Percentiles rank a stretch among this genome's conserved stretches.
Evolutionary conservation across 2,797 vertebrate species (phyloP).

Genomic region (Lerista edwardsae): DNA sequence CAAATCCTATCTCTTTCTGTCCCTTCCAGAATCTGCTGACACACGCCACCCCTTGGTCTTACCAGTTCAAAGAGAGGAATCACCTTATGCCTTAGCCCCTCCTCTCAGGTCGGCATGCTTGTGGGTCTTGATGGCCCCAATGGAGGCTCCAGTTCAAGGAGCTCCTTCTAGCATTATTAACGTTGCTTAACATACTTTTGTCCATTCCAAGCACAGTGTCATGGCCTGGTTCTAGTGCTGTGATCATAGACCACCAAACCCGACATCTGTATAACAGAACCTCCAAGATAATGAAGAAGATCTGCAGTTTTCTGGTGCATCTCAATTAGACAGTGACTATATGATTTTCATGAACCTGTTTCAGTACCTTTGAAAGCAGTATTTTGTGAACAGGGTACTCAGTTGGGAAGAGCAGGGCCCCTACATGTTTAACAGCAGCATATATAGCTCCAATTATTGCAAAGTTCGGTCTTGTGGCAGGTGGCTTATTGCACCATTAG

Average conservation of each 20-base stretch:
- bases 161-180: no score
- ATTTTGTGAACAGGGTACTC: background rate
- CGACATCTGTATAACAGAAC: background rate
- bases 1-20: no score
- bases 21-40: no score
- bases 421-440: background rate
- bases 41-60: no score
- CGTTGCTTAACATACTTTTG: no score
- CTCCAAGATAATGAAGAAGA: background rate
- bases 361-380: background rate
- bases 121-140: no score
- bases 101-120: no score
- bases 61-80: no score
- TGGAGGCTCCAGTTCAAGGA: no score
- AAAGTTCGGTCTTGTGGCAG: background rate
- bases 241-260: background rate
- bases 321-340: background rate
- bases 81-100: no score
- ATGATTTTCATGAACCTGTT: background rate
- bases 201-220: no score
- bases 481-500: background rate
- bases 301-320: background rate
- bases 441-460: constrained; percentile 3
- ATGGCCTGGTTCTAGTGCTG: background rate
- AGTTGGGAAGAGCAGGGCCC: background rate